Evolutionary conservation across 1,140 invertebrate genomes (phyloP).

Genomic region (Sarcophaga bullata): DNA sequence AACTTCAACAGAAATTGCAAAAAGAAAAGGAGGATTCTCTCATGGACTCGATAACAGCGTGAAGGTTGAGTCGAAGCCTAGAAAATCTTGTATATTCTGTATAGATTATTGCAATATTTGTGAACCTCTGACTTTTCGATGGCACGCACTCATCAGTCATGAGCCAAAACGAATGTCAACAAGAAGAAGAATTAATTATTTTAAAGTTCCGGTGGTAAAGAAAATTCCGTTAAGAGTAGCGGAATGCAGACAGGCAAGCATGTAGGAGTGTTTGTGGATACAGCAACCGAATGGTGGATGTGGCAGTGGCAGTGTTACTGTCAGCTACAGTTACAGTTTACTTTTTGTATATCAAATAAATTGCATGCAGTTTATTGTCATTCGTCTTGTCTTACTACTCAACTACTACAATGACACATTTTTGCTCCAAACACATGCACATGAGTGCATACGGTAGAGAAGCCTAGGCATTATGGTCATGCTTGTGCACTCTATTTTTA

Average conservation of each 20-base stretch:
- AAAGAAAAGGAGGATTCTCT: too few species aligned
- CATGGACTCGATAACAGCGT: too few species aligned
- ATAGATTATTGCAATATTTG: neutral
- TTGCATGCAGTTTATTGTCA: conserved; percentile 39
- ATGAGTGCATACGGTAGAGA: neutral
- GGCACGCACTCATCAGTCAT: neutral
- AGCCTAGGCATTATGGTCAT: neutral
- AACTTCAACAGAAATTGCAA: too few species aligned
- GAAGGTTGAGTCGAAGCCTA: too few species aligned
- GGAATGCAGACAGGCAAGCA: neutral
- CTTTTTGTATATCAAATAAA: conserved; percentile 8
- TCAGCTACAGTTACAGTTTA: neutral
- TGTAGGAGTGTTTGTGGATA: neutral
- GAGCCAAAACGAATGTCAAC: neutral
- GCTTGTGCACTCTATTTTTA: neutral
- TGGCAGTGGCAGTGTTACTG: neutral
- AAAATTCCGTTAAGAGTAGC: neutral
- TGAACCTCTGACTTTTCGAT: neutral
- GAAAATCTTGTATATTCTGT: too few species aligned
- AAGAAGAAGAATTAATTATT: conserved; percentile 4
- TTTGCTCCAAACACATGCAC: neutral
- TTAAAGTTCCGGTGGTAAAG: neutral
- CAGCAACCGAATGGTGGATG: too few species aligned
- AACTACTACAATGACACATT: neutral
- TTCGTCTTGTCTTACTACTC: conserved; percentile 24